Conservation (phyloP, 2,797 vertebrate species). For the Acanthurus lineatus region DNA sequence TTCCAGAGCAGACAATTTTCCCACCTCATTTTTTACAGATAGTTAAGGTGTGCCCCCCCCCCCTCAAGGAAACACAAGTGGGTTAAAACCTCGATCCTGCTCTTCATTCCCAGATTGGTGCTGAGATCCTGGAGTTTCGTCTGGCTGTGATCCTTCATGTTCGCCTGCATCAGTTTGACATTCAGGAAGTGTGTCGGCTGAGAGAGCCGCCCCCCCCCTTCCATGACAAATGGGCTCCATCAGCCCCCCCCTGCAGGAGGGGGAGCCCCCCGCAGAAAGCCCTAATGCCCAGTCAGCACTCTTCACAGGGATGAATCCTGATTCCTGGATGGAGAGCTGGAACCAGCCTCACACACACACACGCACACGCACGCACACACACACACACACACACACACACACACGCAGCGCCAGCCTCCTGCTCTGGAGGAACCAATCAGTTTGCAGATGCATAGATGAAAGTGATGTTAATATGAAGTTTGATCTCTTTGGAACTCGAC, state of each 20-base stretch:
- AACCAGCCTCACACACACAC: neutral
- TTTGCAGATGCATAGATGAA: conserved; percentile 14
- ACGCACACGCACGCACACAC: conserved; percentile 7
- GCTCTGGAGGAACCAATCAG: conserved; percentile 45
- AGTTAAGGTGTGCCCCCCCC: no score
- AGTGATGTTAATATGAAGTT: neutral
- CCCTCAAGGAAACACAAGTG: neutral
- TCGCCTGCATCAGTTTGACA: conserved; percentile 22
- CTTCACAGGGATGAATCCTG: conserved; percentile 38
- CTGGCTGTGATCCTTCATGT: conserved; percentile 11
- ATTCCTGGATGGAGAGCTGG: conserved; percentile 28
- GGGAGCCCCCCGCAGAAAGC: conserved; percentile 49
- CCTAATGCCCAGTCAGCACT: conserved; percentile 58
- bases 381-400: conserved; percentile 28
- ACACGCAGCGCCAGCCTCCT: conserved; percentile 20
- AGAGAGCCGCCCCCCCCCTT: neutral
- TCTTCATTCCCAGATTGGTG: neutral
- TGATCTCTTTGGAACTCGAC: fast-evolving
- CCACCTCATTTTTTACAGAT: neutral
- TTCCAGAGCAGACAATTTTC: neutral
- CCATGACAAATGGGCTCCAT: conserved; percentile 62
- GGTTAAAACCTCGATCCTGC: neutral
- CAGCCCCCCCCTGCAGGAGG: conserved; percentile 30
- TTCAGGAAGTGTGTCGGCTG: conserved; percentile 5
- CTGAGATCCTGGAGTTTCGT: conserved; percentile 9